Conservation (phyloP, 2,888 invertebrate genomes). For the Machimus rusticus region DNA sequence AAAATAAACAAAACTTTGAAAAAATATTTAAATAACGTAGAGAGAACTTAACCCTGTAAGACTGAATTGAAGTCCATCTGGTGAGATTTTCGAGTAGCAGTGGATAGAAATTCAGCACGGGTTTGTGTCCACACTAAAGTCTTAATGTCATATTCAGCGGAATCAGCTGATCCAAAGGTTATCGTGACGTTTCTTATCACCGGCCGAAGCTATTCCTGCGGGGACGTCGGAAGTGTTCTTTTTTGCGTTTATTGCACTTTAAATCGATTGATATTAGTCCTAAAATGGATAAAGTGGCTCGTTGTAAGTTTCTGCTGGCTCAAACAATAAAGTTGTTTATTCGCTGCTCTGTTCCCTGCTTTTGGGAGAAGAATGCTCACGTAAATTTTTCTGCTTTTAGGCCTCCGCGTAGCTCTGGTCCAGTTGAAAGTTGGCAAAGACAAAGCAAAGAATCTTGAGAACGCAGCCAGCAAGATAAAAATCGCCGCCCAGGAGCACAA, state of each 20-base stretch:
- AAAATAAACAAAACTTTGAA: too few relatives aligned
- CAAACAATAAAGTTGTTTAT: neutral
- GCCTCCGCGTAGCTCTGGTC: constrained; percentile 78
- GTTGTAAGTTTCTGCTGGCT: neutral
- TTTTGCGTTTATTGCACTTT: neutral
- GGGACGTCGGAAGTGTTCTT: neutral
- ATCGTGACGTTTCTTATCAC: neutral
- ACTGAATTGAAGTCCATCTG: too few relatives aligned
- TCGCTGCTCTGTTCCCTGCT: neutral
- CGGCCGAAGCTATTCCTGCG: neutral
- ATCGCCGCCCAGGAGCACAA: constrained; percentile 70
- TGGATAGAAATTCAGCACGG: too few relatives aligned
- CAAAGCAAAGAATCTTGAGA: constrained; percentile 77
- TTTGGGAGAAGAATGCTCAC: neutral
- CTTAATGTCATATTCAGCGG: too few relatives aligned
- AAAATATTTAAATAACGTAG: too few relatives aligned
- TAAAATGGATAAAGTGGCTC: constrained; percentile 5
- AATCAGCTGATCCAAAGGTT: neutral
- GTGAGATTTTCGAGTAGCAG: too few relatives aligned
- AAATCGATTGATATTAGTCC: neutral
- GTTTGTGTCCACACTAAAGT: too few relatives aligned
- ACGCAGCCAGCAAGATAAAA: constrained; percentile 75
- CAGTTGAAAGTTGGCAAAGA: constrained; percentile 80
- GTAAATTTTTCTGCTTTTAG: constrained; percentile 57
- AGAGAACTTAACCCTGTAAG: too few relatives aligned